A percentile compares a stretch with the other conserved stretches of the same genome.
phyloP scores from a whole-genome alignment of 2,797 vertebrate species.

The Thaleichthys pacificus region DNA sequence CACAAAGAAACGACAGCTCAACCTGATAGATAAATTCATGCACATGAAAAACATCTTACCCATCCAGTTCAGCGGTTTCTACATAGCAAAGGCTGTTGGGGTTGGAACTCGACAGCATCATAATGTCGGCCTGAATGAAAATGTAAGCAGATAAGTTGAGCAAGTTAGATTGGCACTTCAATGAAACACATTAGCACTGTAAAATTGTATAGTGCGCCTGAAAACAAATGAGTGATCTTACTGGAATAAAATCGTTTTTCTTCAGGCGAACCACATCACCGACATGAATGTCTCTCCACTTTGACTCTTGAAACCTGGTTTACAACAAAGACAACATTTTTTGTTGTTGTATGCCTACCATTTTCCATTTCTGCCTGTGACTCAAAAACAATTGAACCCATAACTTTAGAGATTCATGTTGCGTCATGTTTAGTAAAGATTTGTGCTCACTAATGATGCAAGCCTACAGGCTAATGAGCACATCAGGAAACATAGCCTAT shows the following conservation, averaged over 20 bases:
- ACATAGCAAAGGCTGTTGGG: constrained; percentile 82
- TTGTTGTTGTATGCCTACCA: background rate
- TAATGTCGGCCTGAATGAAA: constrained; percentile 73
- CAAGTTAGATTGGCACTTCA: background rate
- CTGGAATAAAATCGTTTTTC: constrained; percentile 80
- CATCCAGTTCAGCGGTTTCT: constrained; percentile 81
- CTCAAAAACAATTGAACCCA: too few relatives aligned
- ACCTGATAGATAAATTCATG: too few relatives aligned
- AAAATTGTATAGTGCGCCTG: background rate
- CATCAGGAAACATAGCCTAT: background rate
- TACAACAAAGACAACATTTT: background rate
- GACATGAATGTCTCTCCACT: constrained; percentile 76
- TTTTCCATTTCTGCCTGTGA: background rate
- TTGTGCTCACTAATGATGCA: too few relatives aligned
- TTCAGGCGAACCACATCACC: constrained; percentile 78
- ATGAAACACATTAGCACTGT: background rate
- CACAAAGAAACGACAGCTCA: background rate
- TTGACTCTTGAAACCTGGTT: constrained; percentile 71
- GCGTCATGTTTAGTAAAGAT: too few relatives aligned
- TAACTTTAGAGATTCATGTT: too few relatives aligned
- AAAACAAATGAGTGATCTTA: constrained; percentile 40
- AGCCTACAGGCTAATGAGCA: too few relatives aligned
- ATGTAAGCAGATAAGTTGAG: background rate
- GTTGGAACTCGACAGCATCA: constrained; percentile 77
- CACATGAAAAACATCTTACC: constrained; percentile 60